phyloP scores from a whole-genome alignment of 2,888 invertebrate genomes.

The Heliothis peltigera region DNA sequence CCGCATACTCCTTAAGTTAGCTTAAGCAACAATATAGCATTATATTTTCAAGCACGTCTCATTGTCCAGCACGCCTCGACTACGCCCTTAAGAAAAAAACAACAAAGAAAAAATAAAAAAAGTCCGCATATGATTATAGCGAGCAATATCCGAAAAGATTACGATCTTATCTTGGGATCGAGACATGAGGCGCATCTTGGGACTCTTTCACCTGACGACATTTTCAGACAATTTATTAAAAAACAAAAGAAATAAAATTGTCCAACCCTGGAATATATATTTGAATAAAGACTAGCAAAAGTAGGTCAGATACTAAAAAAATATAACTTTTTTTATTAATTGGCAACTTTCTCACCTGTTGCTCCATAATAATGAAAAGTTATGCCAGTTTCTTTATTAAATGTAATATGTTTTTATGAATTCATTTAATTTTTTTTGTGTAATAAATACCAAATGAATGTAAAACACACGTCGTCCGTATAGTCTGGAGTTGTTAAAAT shows the following conservation, averaged over 20 bases:
- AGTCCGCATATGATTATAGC: conserved; percentile 88
- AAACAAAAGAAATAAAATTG: conserved; percentile 14
- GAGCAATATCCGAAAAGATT: conserved; percentile 89
- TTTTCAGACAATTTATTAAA: conserved; percentile 52
- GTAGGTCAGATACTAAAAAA: conserved; percentile 14
- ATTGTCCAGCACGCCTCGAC: conserved; percentile 80
- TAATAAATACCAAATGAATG: neutral
- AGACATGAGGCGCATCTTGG: conserved; percentile 80
- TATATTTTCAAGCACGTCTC: conserved; percentile 77
- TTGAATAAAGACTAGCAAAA: conserved; percentile 19
- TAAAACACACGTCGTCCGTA: conserved; percentile 3
- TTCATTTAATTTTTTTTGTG: neutral
- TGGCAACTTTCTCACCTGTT: conserved; percentile 27
- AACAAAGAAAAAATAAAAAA: conserved; percentile 69
- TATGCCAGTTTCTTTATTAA: conserved; percentile 4
- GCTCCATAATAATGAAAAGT: conserved; percentile 5
- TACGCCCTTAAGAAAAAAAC: conserved; percentile 77
- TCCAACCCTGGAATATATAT: conserved; percentile 2
- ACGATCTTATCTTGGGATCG: conserved; percentile 87
- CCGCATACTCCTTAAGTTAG: conserved; percentile 56
- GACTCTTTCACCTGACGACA: conserved; percentile 78
- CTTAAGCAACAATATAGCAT: conserved; percentile 66
- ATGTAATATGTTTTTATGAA: conserved; percentile 2
- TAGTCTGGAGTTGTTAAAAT: neutral
- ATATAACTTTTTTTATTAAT: conserved; percentile 3